These are phyloP conservation scores for Ardeotis arabs DNA, from an alignment of 2,113 vertebrate species.

Conservation along the genomic window DNA sequence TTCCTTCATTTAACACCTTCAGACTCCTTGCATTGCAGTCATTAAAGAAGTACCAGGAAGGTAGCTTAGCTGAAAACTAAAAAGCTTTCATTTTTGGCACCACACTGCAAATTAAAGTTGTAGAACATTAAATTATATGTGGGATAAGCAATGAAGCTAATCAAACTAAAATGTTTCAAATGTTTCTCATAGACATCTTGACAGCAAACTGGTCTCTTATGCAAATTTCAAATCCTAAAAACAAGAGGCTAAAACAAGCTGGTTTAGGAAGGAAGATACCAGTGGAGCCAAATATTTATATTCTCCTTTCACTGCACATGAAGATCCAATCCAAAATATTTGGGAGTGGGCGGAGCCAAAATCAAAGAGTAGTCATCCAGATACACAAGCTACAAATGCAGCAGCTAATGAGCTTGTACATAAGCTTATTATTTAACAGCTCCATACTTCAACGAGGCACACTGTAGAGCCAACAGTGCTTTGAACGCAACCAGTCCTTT, in stretches of 20 bases:
- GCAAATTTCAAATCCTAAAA: not conserved
- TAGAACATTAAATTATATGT: not conserved
- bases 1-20: not conserved
- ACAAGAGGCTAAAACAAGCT: not conserved
- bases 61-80: not conserved
- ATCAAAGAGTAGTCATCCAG: not conserved
- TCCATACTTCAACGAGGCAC: not conserved
- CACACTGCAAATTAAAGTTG: not conserved
- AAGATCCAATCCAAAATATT: not conserved
- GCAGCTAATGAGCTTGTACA: not conserved
- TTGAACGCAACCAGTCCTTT: not conserved
- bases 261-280: not conserved
- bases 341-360: not conserved
- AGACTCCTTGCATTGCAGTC: not conserved
- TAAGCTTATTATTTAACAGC: not conserved
- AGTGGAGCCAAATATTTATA: not conserved
- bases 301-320: not conserved
- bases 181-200: not conserved
- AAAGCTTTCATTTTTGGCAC: not conserved
- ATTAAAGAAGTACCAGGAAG: not conserved
- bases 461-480: not conserved
- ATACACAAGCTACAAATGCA: fast-evolving
- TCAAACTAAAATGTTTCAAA: not conserved
- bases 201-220: not conserved
- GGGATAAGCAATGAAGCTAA: not conserved